Conservation (phyloP, 2,113 vertebrate species). For the Lethenteron reissneri region DNA sequence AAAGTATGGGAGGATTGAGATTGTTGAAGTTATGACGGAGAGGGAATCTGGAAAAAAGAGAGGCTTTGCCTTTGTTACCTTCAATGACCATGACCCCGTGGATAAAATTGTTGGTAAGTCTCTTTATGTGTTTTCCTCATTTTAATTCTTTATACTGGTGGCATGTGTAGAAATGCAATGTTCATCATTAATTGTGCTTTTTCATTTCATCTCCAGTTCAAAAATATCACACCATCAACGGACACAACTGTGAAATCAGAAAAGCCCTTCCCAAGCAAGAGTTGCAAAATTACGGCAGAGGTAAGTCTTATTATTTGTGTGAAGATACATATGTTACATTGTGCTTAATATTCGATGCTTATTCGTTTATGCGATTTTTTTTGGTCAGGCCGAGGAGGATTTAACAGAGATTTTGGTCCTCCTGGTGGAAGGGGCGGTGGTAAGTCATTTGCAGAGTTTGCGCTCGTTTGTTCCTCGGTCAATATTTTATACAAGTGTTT, state of each 20-base stretch:
- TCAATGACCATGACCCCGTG: conserved; percentile 51
- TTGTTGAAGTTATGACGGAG: conserved; percentile 47
- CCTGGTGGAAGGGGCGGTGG: too few species aligned
- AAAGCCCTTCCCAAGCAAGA: conserved; percentile 49
- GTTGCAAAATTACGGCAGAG: conserved; percentile 21
- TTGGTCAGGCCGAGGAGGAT: too few species aligned
- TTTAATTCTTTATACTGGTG: background rate
- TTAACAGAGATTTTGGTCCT: too few species aligned
- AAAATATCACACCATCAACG: conserved; percentile 48
- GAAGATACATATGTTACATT: too few species aligned
- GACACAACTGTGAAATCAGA: conserved; percentile 49
- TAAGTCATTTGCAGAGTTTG: too few species aligned
- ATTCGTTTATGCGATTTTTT: too few species aligned
- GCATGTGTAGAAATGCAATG: background rate
- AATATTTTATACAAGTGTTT: too few species aligned
- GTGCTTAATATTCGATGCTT: too few species aligned
- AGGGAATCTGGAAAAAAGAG: conserved; percentile 50
- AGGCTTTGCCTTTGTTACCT: conserved; percentile 51
- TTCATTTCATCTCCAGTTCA: conserved; percentile 27
- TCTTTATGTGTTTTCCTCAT: background rate
- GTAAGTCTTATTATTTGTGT: too few species aligned
- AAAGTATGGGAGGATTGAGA: conserved; percentile 44
- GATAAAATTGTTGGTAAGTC: conserved; percentile 51
- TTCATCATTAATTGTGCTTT: background rate
- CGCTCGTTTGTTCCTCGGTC: too few species aligned